phyloP scores from a whole-genome alignment of 2,797 vertebrate genomes.

The Phataginus tricuspis region DNA sequence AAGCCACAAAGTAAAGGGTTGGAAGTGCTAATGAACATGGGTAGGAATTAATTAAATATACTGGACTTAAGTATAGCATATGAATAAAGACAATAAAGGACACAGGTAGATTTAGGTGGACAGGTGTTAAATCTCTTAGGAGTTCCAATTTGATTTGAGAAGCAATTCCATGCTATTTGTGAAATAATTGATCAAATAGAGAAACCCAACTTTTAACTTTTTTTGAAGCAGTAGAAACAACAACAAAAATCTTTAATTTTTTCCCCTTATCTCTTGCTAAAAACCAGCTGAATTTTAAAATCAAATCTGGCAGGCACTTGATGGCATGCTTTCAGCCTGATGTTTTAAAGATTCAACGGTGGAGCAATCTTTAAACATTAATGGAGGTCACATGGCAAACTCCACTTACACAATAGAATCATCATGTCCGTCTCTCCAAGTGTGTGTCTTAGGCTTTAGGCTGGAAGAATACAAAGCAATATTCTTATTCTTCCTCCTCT shows the following conservation, averaged over 20 bases:
- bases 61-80: not conserved
- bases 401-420: constrained; percentile 27
- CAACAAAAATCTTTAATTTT: constrained; percentile 11
- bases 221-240: constrained; percentile 50
- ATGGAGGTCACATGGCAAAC: constrained; percentile 64
- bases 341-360: constrained; percentile 75
- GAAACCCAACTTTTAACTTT: constrained; percentile 23
- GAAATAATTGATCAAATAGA: constrained; percentile 59
- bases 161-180: not conserved
- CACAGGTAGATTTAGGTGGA: not conserved
- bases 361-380: constrained; percentile 67
- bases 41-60: constrained; percentile 34
- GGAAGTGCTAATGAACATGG: not conserved
- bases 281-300: constrained; percentile 75
- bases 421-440: constrained; percentile 31
- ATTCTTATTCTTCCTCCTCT: not conserved
- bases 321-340: constrained; percentile 68
- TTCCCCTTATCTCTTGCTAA: constrained; percentile 56
- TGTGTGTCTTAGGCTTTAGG: not conserved
- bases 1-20: not conserved
- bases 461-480: constrained; percentile 10
- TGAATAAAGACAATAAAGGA: not conserved
- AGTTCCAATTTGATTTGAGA: constrained; percentile 21
- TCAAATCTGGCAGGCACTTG: constrained; percentile 68
- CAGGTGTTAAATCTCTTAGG: not conserved